Base-by-base conservation (phyloP, 1,140 invertebrate genomes). In the Aphelenchoides fujianensis region DNA sequence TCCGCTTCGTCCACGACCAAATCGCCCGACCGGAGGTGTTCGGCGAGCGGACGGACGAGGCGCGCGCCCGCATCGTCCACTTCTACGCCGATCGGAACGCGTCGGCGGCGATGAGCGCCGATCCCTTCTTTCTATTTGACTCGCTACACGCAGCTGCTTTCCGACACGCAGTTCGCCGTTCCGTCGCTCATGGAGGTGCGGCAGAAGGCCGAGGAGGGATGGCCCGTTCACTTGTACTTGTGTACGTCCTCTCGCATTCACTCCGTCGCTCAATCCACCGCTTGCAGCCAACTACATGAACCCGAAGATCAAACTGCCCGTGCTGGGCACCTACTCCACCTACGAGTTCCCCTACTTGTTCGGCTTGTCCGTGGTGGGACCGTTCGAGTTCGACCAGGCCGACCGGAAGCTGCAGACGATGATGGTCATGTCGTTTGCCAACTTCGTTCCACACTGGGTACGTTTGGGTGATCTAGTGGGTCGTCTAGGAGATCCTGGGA, bases 291-390 rank as follows among this genome's bases (percentile, higher is more conserved):
- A 74, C 27, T 71, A 71, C 72, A 76, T 72, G 74, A 72, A 69
- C 30, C 71, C 71, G 16, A 68, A 23, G 16, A 53, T 76, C 63
- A 66, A 72, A 28, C 35, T 76, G 70, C 71, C 71, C 12, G 73
- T 71, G 2, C 52, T 72, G 12, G 71, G 71, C 57, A 72, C 71
- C 27, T 72, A 69, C 32, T 31, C 30, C n/a, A 72, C 71, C 27
- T 76, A 72, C 57, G 71, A 72, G 32, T 76, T 76, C 74, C 71
- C 71, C 7, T 72, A 72, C 32, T 48, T 77, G 12, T 72, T 72
- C 52, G 71, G 71, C 16, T 35, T 72, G 16, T 72, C 71, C 7
- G 27, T 72, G n/a, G 74, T 76, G 36, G 71, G 72, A 77, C 48
- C 57, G 9, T 72, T 72, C 57, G 52, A 72, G 5, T 76, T 72